Evolutionary conservation across 2,113 vertebrate genomes (phyloP), one percentile per base, ranked within the genome.

Genomic region (Apteryx owenii): DNA sequence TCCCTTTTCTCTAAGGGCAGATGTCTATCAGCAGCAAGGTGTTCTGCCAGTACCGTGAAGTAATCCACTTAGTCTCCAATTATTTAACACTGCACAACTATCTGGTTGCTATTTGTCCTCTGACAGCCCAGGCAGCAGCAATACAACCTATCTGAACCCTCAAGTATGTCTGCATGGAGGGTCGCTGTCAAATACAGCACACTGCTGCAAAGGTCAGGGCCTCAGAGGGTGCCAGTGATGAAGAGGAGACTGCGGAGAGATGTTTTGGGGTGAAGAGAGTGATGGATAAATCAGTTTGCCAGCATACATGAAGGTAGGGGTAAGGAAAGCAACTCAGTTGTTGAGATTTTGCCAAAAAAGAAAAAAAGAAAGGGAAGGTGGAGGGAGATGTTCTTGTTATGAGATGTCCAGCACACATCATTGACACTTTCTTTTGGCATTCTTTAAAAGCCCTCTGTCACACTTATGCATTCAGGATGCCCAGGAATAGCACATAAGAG

Each of bases 361-460:
- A 28, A 76, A 44, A 51, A 82, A 85, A 78, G 31, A 60, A 91
- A 64, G 84, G 50, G 81, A 88, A 91, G 89, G 85, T 85, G 95
- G 54, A 94, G 79, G 68, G 71, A 88, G 81, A 86, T 77, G 81
- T 87, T 87, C 81, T 81, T 90, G 85, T 91, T 92, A 53, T 9
- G 89, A 87, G 61, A 48, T 65, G 86, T 89, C 91, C 64, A 62
- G 42, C 62, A 65, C 75, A 22, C 60, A 84, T 95, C 95, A 61
- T 6, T 29, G 48, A 42, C 95, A 93, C 89, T 84, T 79, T 12
- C 28, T 81, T 89, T 21, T 80, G 92, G 64, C 46, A 40, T 81
- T 93, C 93, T 96, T 95, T 90, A 73, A 97, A 95, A 96, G 17
- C 90, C 85, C 78, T 68, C 81, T 28, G 54, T 91, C 94, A 92